These are phyloP conservation scores for Tetropium fuscum DNA, from an alignment of 2,888 invertebrate genomes.

Conservation along the genomic window DNA sequence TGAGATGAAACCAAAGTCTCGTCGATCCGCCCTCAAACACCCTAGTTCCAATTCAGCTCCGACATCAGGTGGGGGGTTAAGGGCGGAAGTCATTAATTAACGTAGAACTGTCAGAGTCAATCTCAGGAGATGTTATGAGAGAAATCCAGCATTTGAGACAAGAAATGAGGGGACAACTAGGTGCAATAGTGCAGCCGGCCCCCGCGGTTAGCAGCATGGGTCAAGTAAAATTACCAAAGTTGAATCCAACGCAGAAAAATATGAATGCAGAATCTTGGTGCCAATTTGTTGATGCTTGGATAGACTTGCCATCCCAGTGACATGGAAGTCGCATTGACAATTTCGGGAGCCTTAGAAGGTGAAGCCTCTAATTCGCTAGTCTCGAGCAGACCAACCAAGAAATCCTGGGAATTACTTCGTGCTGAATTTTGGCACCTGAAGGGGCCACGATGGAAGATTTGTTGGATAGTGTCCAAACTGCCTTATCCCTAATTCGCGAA, in stretches of 20 bases:
- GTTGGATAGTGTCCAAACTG: not conserved
- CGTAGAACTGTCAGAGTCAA: not conserved
- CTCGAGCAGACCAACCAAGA: not conserved
- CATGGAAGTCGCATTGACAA: not conserved
- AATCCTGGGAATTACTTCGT: not conserved
- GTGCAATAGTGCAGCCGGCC: not conserved
- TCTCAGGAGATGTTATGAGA: not conserved
- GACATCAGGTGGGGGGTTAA: slow-evolving; percentile 1
- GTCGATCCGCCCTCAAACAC: not conserved
- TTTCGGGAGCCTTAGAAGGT: not conserved
- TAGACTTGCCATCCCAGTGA: not conserved
- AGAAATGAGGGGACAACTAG: slow-evolving; percentile 3
- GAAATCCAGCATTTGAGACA: not conserved
- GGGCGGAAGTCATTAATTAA: not conserved
- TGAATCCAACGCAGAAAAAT: not conserved
- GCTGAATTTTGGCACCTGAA: not conserved
- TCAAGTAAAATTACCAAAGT: slow-evolving; percentile 6
- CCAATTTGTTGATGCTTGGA: slow-evolving; percentile 4
- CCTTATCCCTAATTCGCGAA: not conserved
- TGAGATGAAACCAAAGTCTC: not conserved
- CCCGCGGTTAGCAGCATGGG: not conserved
- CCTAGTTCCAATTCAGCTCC: not conserved
- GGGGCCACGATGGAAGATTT: not conserved
- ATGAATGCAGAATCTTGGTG: slow-evolving; percentile 3
- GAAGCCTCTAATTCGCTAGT: not conserved